Conservation (phyloP, 1,140 invertebrate genomes). For the Nasonia vitripennis region DNA sequence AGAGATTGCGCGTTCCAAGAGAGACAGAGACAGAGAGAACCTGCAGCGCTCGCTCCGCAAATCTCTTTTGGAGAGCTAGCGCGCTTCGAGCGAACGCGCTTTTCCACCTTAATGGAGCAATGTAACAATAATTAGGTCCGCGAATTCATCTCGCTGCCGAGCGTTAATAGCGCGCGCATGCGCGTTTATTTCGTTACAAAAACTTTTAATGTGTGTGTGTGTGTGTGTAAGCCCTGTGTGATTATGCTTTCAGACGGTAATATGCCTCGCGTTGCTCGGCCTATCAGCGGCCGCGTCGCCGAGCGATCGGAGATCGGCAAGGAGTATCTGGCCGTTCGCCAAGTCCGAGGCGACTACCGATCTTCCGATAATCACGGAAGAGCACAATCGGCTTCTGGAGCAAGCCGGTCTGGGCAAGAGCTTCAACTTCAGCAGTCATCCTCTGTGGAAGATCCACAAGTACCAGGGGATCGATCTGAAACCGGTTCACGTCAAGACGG, state of each 20-base stretch:
- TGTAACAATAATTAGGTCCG: conserved; percentile 1
- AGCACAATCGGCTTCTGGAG: not conserved
- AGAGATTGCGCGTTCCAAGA: not conserved
- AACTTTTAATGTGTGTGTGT: not conserved
- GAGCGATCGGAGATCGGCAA: not conserved
- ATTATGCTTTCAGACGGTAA: not conserved
- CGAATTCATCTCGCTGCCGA: not conserved
- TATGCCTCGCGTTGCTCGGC: not conserved
- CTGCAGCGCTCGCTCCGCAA: not conserved
- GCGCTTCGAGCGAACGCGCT: no score
- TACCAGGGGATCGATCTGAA: conserved; percentile 62
- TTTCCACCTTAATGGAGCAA: not conserved
- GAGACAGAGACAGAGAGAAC: no score
- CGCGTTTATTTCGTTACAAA: not conserved
- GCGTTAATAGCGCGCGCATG: not conserved
- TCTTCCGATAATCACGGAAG: not conserved
- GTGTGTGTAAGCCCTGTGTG: no score
- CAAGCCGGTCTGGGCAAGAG: not conserved
- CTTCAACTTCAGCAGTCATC: conserved; percentile 54
- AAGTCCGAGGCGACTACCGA: not conserved
- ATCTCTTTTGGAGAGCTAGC: not conserved
- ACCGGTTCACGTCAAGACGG: conserved; percentile 52
- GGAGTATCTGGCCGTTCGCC: conserved; percentile 38
- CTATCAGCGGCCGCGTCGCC: not conserved
- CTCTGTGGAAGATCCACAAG: conserved; percentile 63